Percentiles rank a stretch among this genome's conserved stretches.
These are phyloP conservation scores for Megaustenia siamemsis DNA, from an alignment of 2,888 invertebrate genomes.

Conservation along the genomic window DNA sequence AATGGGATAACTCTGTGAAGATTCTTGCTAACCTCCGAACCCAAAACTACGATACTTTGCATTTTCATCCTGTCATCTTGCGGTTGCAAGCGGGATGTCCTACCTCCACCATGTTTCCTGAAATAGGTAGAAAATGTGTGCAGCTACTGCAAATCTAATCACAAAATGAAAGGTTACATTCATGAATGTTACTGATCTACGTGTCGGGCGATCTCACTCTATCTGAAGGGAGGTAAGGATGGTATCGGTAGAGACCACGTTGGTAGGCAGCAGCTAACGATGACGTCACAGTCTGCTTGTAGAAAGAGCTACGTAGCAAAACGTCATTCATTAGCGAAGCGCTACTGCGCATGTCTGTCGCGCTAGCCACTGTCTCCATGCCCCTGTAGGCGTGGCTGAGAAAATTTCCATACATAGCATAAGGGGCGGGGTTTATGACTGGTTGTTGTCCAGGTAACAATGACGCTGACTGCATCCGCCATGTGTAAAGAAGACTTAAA, in stretches of 20 bases:
- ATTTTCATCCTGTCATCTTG: no score
- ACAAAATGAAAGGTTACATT: neutral
- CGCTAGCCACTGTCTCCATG: slow-evolving; percentile 27
- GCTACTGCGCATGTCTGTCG: slow-evolving; percentile 49
- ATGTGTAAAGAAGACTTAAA: slow-evolving; percentile 50
- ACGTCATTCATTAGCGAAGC: slow-evolving; percentile 52
- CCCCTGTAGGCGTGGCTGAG: slow-evolving; percentile 53
- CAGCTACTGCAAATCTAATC: neutral
- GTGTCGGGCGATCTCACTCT: slow-evolving; percentile 50
- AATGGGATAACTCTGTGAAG: no score
- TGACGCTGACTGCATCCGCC: slow-evolving; percentile 53
- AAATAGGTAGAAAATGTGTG: no score
- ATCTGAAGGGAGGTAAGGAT: slow-evolving; percentile 69
- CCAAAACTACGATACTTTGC: no score
- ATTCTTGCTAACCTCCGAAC: no score
- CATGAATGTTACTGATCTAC: slow-evolving; percentile 7
- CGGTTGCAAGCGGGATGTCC: no score
- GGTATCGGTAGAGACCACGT: slow-evolving; percentile 69
- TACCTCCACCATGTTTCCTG: no score
- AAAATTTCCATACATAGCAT: slow-evolving; percentile 50
- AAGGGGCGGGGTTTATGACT: slow-evolving; percentile 39
- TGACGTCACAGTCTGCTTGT: slow-evolving; percentile 52
- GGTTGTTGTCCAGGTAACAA: slow-evolving; percentile 54
- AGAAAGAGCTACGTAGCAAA: slow-evolving; percentile 47
- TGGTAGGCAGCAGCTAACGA: slow-evolving; percentile 52